Base-by-base conservation (phyloP, 2,113 vertebrate genomes). In the Galbula dea region DNA sequence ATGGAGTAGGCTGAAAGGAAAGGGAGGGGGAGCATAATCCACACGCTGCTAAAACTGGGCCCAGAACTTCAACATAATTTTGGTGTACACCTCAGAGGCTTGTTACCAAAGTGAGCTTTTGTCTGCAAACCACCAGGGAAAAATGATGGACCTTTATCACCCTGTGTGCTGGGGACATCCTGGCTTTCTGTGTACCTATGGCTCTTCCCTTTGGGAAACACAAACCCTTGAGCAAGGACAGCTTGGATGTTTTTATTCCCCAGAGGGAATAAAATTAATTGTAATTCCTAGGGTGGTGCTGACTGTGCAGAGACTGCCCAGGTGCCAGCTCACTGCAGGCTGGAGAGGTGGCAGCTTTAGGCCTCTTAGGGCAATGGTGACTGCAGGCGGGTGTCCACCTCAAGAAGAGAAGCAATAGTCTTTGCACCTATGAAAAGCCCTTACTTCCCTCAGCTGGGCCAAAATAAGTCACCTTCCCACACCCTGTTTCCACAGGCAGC, bases 31-130 rank as follows among this genome's bases (percentile, higher is more conserved):
- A 74, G 27, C 54, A 30, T 82, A 72, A 85, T 10, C 71, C 81
- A 83, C 65, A 57, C 13, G 0, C 11, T 32, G 67, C 69, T 73
- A 67, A 88, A 68, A 78, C 9, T 46, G 46, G 52, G 69, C n/a
- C 46, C 51, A 45, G 81, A 49, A 54, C 71, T 37, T 80, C 68
- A 55, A 36, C 17, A 1, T 36, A 26, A 57, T 24, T 58, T 75
- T 72, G 63, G 22, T 72, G 65, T 0, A 0, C 0, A 0, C 62
- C 48, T 79, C 8, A 1, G 68, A 29, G 41, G 27, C 68, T 86
- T 30, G 49, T 83, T 14, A 15, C 20, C 29, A 7, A 45, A 22
- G 24, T 11, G 23, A 68, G 63, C 21, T 84, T 79, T 62, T 84
- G 34, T 80, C 72, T 79, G 41, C 30, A 27, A n/a, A 26, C 30